Evolutionary conservation across 2,113 vertebrate species (phyloP).

Genomic region (Aphyosemion australe): DNA sequence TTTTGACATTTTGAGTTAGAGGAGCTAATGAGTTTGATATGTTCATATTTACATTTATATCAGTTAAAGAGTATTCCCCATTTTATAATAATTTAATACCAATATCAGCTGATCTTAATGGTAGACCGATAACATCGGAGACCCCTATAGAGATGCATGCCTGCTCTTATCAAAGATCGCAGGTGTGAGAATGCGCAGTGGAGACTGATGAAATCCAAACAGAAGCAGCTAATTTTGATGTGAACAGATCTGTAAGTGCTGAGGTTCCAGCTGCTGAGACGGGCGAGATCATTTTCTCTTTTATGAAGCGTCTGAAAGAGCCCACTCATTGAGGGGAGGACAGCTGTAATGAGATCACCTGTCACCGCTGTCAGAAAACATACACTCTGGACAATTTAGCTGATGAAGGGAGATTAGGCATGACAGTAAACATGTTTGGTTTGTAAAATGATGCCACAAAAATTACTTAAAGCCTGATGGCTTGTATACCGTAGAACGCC

Average conservation of each 20-base stretch:
- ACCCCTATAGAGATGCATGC: too few species aligned
- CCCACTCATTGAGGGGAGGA: neutral
- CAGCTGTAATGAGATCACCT: neutral
- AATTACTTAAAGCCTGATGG: neutral
- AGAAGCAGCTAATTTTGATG: neutral
- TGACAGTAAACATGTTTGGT: neutral
- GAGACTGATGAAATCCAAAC: neutral
- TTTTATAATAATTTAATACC: too few species aligned
- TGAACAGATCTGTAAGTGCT: neutral
- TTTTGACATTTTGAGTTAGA: too few species aligned
- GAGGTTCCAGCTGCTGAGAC: neutral
- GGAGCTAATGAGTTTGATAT: too few species aligned
- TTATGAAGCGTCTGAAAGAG: neutral
- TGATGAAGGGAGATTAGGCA: neutral
- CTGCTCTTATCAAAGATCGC: too few species aligned
- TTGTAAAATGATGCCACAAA: neutral
- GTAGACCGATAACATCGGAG: too few species aligned
- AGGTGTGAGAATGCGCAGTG: neutral
- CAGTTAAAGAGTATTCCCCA: too few species aligned
- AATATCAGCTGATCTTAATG: too few species aligned
- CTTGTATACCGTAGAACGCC: neutral
- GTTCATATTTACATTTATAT: too few species aligned
- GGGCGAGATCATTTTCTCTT: neutral
- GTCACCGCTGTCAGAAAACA: neutral
- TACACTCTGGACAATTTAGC: neutral